A percentile compares a stretch with the other conserved stretches of the same genome.
These are phyloP conservation scores for Xenopus borealis DNA, from an alignment of 2,113 vertebrate genomes.

Conservation along the genomic window DNA sequence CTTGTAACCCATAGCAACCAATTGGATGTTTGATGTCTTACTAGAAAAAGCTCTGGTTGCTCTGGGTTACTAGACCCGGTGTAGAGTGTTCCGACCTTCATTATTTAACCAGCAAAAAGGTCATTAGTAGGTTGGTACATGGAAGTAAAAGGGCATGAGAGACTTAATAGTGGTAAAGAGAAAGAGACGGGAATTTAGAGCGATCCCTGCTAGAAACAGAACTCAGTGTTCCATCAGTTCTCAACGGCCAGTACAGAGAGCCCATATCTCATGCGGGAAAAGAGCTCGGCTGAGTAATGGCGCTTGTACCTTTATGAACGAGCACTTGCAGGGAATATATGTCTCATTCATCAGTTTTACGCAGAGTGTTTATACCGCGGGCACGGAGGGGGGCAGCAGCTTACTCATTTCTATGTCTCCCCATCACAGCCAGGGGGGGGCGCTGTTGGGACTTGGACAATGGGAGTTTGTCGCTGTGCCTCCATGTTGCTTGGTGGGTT, in stretches of 20 bases:
- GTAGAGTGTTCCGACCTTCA: no score
- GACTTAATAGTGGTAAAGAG: no score
- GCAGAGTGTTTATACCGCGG: slow-evolving; percentile 25
- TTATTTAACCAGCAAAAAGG: no score
- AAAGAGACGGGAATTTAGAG: neutral
- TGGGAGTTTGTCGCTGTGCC: no score
- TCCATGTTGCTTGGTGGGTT: no score
- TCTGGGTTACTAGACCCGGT: no score
- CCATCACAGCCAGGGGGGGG: neutral
- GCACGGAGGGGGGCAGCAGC: slow-evolving; percentile 10
- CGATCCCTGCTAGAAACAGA: slow-evolving; percentile 1
- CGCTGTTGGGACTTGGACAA: no score
- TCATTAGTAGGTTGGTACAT: neutral
- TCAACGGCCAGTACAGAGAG: slow-evolving; percentile 11
- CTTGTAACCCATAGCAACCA: no score
- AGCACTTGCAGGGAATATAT: slow-evolving; percentile 39
- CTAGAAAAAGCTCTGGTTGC: no score
- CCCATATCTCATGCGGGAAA: slow-evolving; percentile 22
- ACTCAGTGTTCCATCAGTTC: slow-evolving; percentile 10
- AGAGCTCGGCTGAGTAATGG: slow-evolving; percentile 22
- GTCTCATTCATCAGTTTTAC: slow-evolving; percentile 33
- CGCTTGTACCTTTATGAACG: slow-evolving; percentile 32
- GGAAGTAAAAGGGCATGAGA: neutral
- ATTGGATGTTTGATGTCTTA: no score
- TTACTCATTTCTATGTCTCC: slow-evolving; percentile 40